Conservation (phyloP, 2,113 vertebrate species). For the Diadophis punctatus region DNA sequence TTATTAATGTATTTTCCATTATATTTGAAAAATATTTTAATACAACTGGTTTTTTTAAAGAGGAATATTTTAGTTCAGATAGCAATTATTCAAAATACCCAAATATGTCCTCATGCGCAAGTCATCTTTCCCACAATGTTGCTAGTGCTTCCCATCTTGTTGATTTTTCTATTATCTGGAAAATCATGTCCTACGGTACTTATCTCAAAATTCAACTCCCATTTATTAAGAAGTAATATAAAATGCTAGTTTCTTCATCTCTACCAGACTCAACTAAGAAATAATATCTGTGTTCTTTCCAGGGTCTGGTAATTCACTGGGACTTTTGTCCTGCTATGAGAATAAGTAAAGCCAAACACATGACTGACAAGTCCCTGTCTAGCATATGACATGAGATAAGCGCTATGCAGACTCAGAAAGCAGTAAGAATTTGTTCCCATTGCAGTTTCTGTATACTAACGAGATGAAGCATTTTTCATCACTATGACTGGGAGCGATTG, state of each 20-base stretch:
- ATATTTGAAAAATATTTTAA: not conserved
- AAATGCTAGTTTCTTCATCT: accelerated
- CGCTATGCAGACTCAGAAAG: conserved; percentile 36
- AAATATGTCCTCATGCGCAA: not conserved
- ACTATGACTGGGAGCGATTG: conserved; percentile 41
- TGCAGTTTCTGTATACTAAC: conserved; percentile 10
- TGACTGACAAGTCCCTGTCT: not conserved
- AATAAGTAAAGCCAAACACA: conserved; percentile 9
- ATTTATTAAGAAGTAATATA: not conserved
- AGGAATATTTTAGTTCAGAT: not conserved
- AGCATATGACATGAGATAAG: not conserved
- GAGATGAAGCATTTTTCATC: conserved; percentile 39
- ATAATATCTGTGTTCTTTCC: not conserved
- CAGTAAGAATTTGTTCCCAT: conserved; percentile 47
- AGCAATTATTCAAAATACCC: not conserved
- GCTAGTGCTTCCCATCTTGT: not conserved
- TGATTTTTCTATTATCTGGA: not conserved
- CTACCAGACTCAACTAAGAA: not conserved
- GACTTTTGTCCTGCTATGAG: conserved; percentile 48
- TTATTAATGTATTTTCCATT: not conserved
- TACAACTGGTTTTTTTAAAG: not conserved
- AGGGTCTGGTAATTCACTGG: conserved; percentile 2
- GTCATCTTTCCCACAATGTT: not conserved
- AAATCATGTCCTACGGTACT: not conserved
- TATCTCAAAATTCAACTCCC: not conserved